Evolutionary conservation across 2,888 invertebrate species (phyloP).

Genomic region (Xestia ashworthii): DNA sequence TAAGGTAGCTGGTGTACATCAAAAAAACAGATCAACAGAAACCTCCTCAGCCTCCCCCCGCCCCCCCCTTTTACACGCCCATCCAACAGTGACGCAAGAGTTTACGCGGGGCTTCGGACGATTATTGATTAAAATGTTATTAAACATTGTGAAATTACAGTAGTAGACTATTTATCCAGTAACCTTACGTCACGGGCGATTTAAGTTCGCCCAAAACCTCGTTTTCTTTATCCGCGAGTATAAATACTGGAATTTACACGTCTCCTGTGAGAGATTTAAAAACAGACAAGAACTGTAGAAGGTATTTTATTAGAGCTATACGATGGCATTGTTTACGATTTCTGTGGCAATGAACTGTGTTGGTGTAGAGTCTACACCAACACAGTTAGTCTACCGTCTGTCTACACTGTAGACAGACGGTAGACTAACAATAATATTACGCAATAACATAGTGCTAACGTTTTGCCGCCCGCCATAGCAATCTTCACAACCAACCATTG

Average conservation of each 20-base stretch:
- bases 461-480: neutral
- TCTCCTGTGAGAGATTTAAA: neutral
- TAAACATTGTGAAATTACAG: slow-evolving; percentile 25
- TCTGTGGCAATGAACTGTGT: neutral
- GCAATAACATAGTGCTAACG: neutral
- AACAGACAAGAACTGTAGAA: neutral
- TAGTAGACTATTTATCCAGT: neutral
- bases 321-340: neutral
- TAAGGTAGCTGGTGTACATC: neutral
- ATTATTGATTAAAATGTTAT: neutral
- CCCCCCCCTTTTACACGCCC: no score
- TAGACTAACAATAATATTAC: neutral
- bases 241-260: neutral
- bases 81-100: slow-evolving; percentile 6
- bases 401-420: neutral
- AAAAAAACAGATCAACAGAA: neutral
- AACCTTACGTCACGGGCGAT: neutral
- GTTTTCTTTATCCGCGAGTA: neutral
- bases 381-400: no score
- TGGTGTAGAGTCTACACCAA: no score
- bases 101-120: neutral
- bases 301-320: neutral
- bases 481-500: neutral
- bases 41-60: neutral
- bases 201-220: neutral